Base-by-base conservation (phyloP, 2,888 invertebrate species). In the Hipparchia sbordonii region DNA sequence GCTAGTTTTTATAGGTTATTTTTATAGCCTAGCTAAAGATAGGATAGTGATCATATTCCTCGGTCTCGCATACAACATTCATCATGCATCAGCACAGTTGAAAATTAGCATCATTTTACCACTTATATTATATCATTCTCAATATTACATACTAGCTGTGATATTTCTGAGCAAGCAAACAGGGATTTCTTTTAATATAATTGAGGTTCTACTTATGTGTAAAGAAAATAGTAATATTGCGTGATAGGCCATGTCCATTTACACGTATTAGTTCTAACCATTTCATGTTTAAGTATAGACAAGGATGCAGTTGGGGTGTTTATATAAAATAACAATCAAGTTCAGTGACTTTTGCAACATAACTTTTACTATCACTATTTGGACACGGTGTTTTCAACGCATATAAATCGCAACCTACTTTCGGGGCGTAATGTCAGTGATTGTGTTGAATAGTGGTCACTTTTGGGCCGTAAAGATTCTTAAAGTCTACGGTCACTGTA, bases 381-480 rank as follows among this genome's bases (percentile, higher is more conserved):
- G 73, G 73, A 71, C 73, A 76, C 48, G 61, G 75, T 62, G 52
- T 66, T 73, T 72, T 74, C 62, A 65, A 73, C 62, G 73, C 67
- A 76, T 76, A 70, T 72, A 70, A 76, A 76, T 73, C 60, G 54
- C 72, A 75, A 73, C 76, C 76, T 68, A 76, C 73, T 75, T 76
- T 76, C 73, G 66, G 54, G 56, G 46, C 60, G 46, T 63, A 70
- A 60, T 71, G 72, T 71, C 57, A 60, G 72, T 69, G 51, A 56
- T 66, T 54, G 54, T 68, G 61, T 45, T 51, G 52, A 61, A 69
- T 60, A 45, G 61, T 69, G 51, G 69, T 61, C 60, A 46, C n/a
- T 48, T 61, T 61, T 60, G 60, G 60, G 12, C 51, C 52, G 51
- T 60, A 52, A 61, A 51, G 23, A 13, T 8, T 45, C 48, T 60